These are phyloP conservation scores for Heliocidaris erythrogramma DNA, from an alignment of 35 echinoderm and acorn worm species.

Conservation along the genomic window DNA sequence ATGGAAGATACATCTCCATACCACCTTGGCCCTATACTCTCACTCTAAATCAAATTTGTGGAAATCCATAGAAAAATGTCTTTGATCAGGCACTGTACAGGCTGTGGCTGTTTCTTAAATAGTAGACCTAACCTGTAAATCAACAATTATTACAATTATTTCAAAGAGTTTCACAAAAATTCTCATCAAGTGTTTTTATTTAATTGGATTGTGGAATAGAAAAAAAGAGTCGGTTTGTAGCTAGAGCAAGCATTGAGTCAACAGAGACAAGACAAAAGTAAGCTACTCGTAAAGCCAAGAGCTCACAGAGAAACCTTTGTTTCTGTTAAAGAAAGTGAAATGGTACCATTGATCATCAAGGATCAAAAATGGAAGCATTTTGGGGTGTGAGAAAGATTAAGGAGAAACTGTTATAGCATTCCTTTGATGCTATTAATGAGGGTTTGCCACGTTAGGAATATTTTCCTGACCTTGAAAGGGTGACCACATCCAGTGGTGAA, in stretches of 20 bases:
- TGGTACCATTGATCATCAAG: neutral
- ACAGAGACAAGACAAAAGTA: neutral
- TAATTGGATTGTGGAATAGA: neutral
- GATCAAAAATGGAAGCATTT: neutral
- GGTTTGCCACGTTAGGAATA: neutral
- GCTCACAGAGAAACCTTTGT: neutral
- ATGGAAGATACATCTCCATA: no score
- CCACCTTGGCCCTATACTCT: no score
- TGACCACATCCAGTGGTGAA: neutral
- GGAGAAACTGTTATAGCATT: neutral
- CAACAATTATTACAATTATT: neutral
- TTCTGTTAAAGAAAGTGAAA: neutral
- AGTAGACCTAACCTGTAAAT: neutral
- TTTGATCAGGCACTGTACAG: neutral
- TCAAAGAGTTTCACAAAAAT: neutral
- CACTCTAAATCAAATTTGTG: no score
- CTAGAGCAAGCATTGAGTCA: neutral
- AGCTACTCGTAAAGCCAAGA: neutral
- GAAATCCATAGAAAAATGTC: no score
- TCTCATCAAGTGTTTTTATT: neutral
- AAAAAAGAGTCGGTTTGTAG: neutral
- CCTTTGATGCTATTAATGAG: neutral
- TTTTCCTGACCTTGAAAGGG: neutral
- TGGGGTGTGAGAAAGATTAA: neutral
- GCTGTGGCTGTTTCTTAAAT: neutral